Evolutionary conservation across 2,113 vertebrate genomes (phyloP), one percentile per base, ranked within the genome.

Genomic region (Pteruthius melanotis): DNA sequence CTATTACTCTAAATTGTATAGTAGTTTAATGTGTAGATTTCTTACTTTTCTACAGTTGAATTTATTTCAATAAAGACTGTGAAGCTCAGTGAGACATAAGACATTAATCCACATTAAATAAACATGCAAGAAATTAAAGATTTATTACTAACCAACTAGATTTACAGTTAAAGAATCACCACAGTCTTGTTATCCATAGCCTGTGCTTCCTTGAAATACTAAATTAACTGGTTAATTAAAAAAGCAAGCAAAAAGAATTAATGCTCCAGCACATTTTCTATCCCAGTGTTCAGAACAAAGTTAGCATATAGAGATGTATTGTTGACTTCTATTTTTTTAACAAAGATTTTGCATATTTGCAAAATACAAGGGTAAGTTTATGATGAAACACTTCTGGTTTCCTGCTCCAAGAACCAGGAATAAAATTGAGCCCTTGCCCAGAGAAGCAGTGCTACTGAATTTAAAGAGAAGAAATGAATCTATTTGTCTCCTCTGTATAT

Each of bases 61-160:
- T 91, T 89, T 89, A 78, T 89, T 91, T 87, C 76, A 89, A 79
- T 87, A 78, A 72, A 85, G 44, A 39, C 64, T 84, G 26, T 71
- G 53, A 81, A 68, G 80, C 28, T 94, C 77, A 71, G 27, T 68
- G 45, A 92, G 60, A 84, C 81, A 64, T 59, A 91, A 68, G 71
- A 50, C 72, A 91, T 94, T 89, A 95, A 88, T 81, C 65, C 22
- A 92, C 80, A 94, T 94, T 94, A 97, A 96, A 93, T 52, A 91
- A 95, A 94, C 53, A 95, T 92, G 61, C 13, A 71, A 81, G 65
- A 56, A 84, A 72, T 76, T 64, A 93, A 91, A 95, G 83, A 95
- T 93, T 94, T 93, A 91, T 94, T 89, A 60, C 35, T 75, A 91
- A 60, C 30, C 27, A 68, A 52, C 27, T 54, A 92, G 56, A 52